A percentile compares a stretch with the other conserved stretches of the same genome.
phyloP scores from a whole-genome alignment of 1,140 invertebrate genomes.

The Caerostris extrusa region DNA sequence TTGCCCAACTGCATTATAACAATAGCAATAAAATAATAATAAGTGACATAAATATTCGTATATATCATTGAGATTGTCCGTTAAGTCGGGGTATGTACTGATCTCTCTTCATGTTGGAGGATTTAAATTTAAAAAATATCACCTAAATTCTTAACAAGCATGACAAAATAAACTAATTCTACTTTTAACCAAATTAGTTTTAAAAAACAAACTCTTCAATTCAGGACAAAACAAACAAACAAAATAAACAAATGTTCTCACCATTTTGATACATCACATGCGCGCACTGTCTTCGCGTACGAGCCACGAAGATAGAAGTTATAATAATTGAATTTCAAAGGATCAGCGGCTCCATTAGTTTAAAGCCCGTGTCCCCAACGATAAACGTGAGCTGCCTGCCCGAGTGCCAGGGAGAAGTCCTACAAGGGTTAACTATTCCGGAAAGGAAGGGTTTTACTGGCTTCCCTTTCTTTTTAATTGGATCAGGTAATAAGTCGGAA shows the following conservation, averaged over 20 bases:
- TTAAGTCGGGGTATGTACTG: no score
- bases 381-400: no score
- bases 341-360: background rate
- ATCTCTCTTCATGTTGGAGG: no score
- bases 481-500: constrained; percentile 6
- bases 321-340: background rate
- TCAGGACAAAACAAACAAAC: background rate
- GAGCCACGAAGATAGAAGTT: background rate
- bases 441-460: background rate
- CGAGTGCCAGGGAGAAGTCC: background rate
- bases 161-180: no score
- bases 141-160: no score
- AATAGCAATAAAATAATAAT: no score
- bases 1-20: no score
- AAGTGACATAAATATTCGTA: no score
- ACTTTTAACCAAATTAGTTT: no score
- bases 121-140: no score
- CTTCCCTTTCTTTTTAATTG: background rate
- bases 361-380: background rate
- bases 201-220: background rate
- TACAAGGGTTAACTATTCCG: constrained; percentile 13
- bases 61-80: no score
- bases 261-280: background rate
- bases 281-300: background rate
- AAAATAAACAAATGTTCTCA: background rate